Conservation (phyloP, 1,140 invertebrate genomes). For the Cardiocondyla obscurior region DNA sequence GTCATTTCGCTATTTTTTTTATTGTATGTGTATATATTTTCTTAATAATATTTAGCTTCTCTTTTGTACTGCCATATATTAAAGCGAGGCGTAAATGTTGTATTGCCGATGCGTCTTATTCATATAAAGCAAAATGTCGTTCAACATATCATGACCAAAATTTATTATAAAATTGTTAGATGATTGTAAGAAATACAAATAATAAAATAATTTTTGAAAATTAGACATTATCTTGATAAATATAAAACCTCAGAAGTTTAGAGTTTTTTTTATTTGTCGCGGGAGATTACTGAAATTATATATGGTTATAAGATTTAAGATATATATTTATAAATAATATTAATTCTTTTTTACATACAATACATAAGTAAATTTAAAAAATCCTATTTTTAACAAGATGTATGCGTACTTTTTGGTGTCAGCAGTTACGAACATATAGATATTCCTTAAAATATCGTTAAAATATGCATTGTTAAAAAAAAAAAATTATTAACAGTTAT, state of each 20-base stretch:
- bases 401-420: constrained; percentile 27
- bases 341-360: constrained; percentile 28
- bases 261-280: neutral
- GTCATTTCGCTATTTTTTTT: constrained; percentile 43
- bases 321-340: constrained; percentile 30
- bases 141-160: constrained; percentile 9
- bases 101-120: neutral
- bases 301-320: neutral
- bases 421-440: neutral
- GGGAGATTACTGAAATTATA: neutral
- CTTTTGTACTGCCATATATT: constrained; percentile 9
- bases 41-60: constrained; percentile 4
- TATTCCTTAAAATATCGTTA: constrained; percentile 26
- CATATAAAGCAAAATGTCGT: constrained; percentile 23
- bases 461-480: constrained; percentile 1
- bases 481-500: neutral
- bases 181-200: constrained; percentile 2
- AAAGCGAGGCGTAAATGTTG: neutral
- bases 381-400: neutral
- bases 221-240: neutral
- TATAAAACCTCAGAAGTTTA: neutral
- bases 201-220: constrained; percentile 19
- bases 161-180: constrained; percentile 16
- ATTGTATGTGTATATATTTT: constrained; percentile 62
- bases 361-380: constrained; percentile 12